phyloP scores from a whole-genome alignment of 2,888 invertebrate species.

The Ceramica pisi region DNA sequence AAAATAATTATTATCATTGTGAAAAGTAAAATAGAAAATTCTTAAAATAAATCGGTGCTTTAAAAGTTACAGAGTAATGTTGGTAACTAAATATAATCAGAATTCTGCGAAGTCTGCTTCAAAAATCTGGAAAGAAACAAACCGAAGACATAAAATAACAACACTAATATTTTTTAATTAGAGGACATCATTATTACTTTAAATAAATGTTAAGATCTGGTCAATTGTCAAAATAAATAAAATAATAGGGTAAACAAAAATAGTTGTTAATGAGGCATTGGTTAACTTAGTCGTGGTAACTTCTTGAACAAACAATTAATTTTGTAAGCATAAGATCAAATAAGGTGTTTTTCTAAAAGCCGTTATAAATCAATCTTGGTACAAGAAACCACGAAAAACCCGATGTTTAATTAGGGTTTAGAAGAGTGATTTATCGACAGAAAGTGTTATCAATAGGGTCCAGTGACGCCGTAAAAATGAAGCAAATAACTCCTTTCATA shows the following conservation, averaged over 20 bases:
- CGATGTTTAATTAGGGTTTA: too few relatives aligned
- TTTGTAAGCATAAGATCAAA: not conserved
- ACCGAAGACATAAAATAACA: constrained; percentile 57
- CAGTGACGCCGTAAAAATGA: too few relatives aligned
- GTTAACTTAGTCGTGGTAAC: constrained; percentile 8
- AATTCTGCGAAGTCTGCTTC: constrained; percentile 72
- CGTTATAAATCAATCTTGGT: too few relatives aligned
- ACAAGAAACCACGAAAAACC: too few relatives aligned
- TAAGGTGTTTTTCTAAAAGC: too few relatives aligned
- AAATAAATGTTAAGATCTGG: constrained; percentile 38
- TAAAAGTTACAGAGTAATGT: constrained; percentile 62
- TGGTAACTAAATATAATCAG: constrained; percentile 78
- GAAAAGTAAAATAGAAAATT: constrained; percentile 61
- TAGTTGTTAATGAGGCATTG: not conserved
- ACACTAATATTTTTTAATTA: not conserved
- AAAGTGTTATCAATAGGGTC: too few relatives aligned
- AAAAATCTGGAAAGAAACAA: constrained; percentile 85
- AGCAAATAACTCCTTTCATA: too few relatives aligned
- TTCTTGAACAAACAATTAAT: constrained; percentile 8
- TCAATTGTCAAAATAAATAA: constrained; percentile 44
- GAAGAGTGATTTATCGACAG: too few relatives aligned
- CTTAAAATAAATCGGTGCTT: constrained; percentile 66
- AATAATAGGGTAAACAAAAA: not conserved
- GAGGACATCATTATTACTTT: not conserved
- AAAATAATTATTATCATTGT: constrained; percentile 61